Conservation (phyloP, 2,113 vertebrate genomes). For the Equus quagga region DNA sequence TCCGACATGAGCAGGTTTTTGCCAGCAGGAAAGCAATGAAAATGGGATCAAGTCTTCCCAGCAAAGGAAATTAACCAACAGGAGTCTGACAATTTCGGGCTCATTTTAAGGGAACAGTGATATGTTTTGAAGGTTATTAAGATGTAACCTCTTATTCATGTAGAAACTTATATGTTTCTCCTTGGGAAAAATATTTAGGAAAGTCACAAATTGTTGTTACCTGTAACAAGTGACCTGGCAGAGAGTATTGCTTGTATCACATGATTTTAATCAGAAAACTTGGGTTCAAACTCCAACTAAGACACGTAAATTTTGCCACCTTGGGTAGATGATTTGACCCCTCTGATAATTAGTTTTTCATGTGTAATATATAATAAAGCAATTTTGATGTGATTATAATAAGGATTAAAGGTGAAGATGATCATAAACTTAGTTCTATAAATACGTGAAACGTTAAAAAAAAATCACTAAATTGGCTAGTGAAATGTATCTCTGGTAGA, state of each 20-base stretch:
- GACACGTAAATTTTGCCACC: background rate
- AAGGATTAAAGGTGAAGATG: background rate
- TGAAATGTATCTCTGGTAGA: background rate
- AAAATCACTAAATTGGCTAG: background rate
- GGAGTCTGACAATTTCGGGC: constrained; percentile 68
- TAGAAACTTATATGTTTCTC: constrained; percentile 60
- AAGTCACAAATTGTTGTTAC: constrained; percentile 40
- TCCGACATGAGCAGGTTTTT: constrained; percentile 75
- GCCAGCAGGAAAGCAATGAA: constrained; percentile 76
- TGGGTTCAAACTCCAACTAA: background rate
- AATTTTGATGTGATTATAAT: background rate
- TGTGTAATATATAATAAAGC: background rate
- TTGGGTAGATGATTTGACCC: background rate
- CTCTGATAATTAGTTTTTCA: constrained; percentile 1
- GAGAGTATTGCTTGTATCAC: background rate
- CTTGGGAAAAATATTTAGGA: constrained; percentile 52
- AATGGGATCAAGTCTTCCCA: constrained; percentile 73
- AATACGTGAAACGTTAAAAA: background rate
- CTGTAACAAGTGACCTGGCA: background rate
- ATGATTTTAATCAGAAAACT: background rate
- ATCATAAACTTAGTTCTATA: background rate
- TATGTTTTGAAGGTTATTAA: constrained; percentile 79
- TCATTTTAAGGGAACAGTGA: constrained; percentile 69
- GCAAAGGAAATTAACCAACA: constrained; percentile 77
- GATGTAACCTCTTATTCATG: constrained; percentile 56